Evolutionary conservation across 2,113 vertebrate genomes (phyloP), one percentile per base, ranked within the genome.

Genomic region (Gymnorhina tibicen): DNA sequence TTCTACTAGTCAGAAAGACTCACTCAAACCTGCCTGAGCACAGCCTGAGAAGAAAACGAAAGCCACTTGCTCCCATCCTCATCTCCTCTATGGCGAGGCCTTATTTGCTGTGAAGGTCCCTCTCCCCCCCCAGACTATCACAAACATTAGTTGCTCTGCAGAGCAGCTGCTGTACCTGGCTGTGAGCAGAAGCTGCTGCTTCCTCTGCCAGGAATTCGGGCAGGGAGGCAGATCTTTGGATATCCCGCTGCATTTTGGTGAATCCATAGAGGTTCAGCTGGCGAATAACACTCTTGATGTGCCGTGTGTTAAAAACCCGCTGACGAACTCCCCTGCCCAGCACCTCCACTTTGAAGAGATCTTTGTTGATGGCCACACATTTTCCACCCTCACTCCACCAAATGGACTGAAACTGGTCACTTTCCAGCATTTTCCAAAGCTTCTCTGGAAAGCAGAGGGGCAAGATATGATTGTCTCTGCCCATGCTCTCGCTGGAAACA

Each of bases 361-460:
- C 39, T 35, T 69, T 39, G 6, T 87, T 9, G 18, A 93, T 89
- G 50, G 82, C 86, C 33, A 90, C 39, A 3, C 53, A 79, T 55
- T 44, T 93, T 53, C 72, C 77, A 60, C 28, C 24, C 3, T 55
- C 16, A 4, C 66, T 90, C 93, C 91, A 93, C 82, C 90, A 92
- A 27, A 83, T 26, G 3, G 91, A 95, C 35, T 0, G 49, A 64
- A 95, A 95, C 24, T 26, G 11, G 20, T 15, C 5, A 4, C 91
- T 93, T 55, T 93, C 82, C 18, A 79, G 20, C n/a, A 92, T 59
- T 33, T 44, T 24, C 93, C 87, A 90, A 24, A 90, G 72, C 49
- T 93, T 92, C 50, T 87, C 9, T 35, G 83, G 91, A 39, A 95
- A 95, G 68, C 7, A 9, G 17, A 91, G 47, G 19, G 32, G 5